Conservation (phyloP, 1,140 invertebrate species). For the fruit fly (Drosophila melanogaster) region DNA sequence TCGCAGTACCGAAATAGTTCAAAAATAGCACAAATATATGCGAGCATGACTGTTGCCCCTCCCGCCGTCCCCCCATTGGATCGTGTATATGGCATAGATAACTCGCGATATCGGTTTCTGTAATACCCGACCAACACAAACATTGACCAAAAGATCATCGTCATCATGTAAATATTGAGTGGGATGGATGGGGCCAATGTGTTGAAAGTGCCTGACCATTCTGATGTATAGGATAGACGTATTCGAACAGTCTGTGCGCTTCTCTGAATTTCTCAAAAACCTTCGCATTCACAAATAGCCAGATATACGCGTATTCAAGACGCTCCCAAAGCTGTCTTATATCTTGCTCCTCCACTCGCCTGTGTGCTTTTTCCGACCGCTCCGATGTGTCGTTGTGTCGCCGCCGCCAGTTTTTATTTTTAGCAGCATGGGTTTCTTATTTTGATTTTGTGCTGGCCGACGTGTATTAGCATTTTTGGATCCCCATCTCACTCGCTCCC, state of each 20-base stretch:
- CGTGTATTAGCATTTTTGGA: constrained; percentile 72
- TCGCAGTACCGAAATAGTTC: constrained; percentile 63
- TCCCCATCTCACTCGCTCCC: constrained; percentile 35
- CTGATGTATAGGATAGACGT: constrained; percentile 18
- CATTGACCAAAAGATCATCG: constrained; percentile 33
- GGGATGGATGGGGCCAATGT: constrained; percentile 3
- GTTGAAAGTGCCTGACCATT: constrained; percentile 32
- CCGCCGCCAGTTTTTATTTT: constrained; percentile 65
- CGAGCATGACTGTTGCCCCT: constrained; percentile 23
- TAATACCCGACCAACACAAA: constrained; percentile 26
- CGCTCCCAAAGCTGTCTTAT: constrained; percentile 38
- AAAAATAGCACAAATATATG: constrained; percentile 74
- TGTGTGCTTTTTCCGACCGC: constrained; percentile 31
- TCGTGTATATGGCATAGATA: constrained; percentile 31
- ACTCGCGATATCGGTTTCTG: constrained; percentile 48
- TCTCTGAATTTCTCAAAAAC: constrained; percentile 43
- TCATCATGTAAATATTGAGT: constrained; percentile 49
- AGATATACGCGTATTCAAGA: constrained; percentile 47
- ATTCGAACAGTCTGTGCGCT: constrained; percentile 1
- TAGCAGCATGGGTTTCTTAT: constrained; percentile 70
- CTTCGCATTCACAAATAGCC: constrained; percentile 77
- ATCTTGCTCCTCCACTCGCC: constrained; percentile 14
- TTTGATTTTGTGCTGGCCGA: constrained; percentile 66
- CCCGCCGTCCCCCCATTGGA: neutral
- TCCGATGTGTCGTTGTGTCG: constrained; percentile 27